These are phyloP conservation scores for Willowsia nigromaculata DNA, from an alignment of 2,888 invertebrate genomes.

Conservation along the genomic window DNA sequence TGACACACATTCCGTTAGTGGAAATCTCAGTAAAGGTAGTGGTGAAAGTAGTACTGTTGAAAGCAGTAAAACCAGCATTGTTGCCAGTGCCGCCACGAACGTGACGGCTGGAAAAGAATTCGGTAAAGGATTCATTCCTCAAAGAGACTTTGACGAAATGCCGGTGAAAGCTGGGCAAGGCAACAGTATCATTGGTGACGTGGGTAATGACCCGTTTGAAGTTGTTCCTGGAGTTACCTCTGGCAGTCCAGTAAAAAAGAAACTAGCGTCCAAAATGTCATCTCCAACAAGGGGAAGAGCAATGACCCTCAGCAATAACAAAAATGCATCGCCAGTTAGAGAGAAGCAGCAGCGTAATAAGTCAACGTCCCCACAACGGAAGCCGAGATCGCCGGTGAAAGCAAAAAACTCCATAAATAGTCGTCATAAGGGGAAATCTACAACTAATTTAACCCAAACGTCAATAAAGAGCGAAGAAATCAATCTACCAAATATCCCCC, in stretches of 20 bases:
- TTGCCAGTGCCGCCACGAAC: background rate
- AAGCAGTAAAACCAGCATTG: background rate
- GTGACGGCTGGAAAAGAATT: slow-evolving; percentile 4
- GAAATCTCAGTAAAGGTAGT: too few relatives aligned
- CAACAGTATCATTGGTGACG: background rate
- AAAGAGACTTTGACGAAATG: slow-evolving; percentile 68
- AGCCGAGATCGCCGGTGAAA: slow-evolving; percentile 29
- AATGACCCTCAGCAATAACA: background rate
- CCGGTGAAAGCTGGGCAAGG: slow-evolving; percentile 57
- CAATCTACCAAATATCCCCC: slow-evolving; percentile 20
- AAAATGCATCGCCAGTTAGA: background rate
- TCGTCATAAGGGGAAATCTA: background rate
- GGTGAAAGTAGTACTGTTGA: background rate
- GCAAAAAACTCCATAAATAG: background rate
- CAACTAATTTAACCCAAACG: background rate
- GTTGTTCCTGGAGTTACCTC: background rate
- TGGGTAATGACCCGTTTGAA: too few relatives aligned
- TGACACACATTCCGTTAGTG: background rate
- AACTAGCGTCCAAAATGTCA: background rate
- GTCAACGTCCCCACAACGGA: slow-evolving; percentile 45
- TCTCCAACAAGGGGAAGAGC: background rate
- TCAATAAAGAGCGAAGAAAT: background rate
- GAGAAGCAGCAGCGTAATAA: slow-evolving; percentile 4
- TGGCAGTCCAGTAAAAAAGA: background rate
- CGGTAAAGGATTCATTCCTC: slow-evolving; percentile 46